These are phyloP conservation scores for Arion vulgaris DNA, from an alignment of 1,140 invertebrate species.

Conservation along the genomic window DNA sequence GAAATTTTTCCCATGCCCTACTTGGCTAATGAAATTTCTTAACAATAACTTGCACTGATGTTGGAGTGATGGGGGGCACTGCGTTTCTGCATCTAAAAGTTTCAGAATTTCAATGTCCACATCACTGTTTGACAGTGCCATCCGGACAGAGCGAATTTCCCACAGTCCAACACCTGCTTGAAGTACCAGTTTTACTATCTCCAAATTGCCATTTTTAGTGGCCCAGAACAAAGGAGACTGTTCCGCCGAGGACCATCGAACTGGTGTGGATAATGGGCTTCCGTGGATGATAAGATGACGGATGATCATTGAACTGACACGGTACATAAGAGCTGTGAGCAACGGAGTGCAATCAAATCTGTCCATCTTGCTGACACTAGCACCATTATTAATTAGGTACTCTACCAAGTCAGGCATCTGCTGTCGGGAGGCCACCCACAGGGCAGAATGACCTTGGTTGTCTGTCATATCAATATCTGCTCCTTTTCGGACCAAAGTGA, in stretches of 20 bases:
- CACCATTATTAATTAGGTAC: slow-evolving; percentile 65
- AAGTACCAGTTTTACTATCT: slow-evolving; percentile 63
- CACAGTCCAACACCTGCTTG: slow-evolving; percentile 59
- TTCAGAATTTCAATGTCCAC: slow-evolving; percentile 53
- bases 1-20: slow-evolving; percentile 53
- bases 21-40: slow-evolving; percentile 45
- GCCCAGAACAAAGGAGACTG: slow-evolving; percentile 67
- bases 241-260: slow-evolving; percentile 49
- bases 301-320: slow-evolving; percentile 62
- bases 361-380: slow-evolving; percentile 66
- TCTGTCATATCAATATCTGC: slow-evolving; percentile 67
- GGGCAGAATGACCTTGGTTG: slow-evolving; percentile 65
- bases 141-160: slow-evolving; percentile 58
- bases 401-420: slow-evolving; percentile 66
- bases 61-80: slow-evolving; percentile 58
- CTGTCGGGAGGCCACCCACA: slow-evolving; percentile 66
- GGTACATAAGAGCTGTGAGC: slow-evolving; percentile 62
- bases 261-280: slow-evolving; percentile 56
- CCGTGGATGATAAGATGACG: slow-evolving; percentile 64
- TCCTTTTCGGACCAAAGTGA: slow-evolving; percentile 60
- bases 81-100: slow-evolving; percentile 58
- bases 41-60: slow-evolving; percentile 61
- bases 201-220: slow-evolving; percentile 62
- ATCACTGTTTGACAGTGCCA: slow-evolving; percentile 56
- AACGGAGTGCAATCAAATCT: slow-evolving; percentile 62